Evolutionary conservation across 2,797 vertebrate species (phyloP), one percentile per base, ranked within the genome.

Genomic region (Pangasius macronema): DNA sequence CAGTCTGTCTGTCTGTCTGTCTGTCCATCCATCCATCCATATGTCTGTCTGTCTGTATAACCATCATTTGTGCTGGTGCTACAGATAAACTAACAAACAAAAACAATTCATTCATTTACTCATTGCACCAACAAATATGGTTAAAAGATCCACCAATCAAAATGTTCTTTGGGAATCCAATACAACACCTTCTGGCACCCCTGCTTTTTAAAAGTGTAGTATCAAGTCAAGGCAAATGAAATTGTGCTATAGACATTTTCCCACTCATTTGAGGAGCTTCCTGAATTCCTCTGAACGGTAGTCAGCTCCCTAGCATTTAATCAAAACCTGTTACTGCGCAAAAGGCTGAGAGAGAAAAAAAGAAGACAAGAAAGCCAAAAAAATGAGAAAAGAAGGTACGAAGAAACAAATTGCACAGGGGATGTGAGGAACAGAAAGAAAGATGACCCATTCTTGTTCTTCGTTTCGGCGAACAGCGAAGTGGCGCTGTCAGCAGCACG

Each of bases 401-500:
- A 49, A 75, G 27, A 65, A 87, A 87, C 18, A 46, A 82, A 82
- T 46, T 84, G 72, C 59, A 67, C 11, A 87, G 82, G 59, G 51
- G 72, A 55, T 79, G 30, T 65, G 72, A 68, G 46, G 39, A 57
- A 87, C 59, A 86, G 80, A 82, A 89, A 86, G 87, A 90, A 55
- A 22, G 55, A 84, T 87, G 42, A n/a, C 76, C 4, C 87, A 76
- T 91, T 91, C 77, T 90, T 90, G 83, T 93, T 86, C 91, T 59
- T 83, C 49, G 84, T 72, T 91, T 90, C 88, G n/a, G n/a, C n/a
- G n/a, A 82, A 81, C 86, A 91, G 91, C 91, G 90, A 93, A 90
- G 87, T 88, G 79, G 91, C 89, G 91, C 75, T 88, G 92, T 90
- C 87, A 93, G 91, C 87, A 76, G 87, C 59, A 88, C 9, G 42